These are phyloP conservation scores for Sylvilagus floridanus DNA, from an alignment of 2,797 vertebrate genomes.

Conservation along the genomic window DNA sequence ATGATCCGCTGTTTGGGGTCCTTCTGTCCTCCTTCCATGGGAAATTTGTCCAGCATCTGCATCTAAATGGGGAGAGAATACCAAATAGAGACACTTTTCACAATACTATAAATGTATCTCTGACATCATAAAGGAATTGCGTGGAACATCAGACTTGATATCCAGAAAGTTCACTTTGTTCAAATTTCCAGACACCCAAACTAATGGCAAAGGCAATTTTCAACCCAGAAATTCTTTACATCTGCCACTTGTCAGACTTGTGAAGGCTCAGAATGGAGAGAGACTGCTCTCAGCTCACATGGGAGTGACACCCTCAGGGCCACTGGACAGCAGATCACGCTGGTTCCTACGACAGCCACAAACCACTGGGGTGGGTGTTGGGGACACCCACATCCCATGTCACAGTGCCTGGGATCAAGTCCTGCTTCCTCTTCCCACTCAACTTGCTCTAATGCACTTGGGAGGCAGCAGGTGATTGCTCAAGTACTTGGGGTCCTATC, in stretches of 20 bases:
- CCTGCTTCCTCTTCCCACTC: too few relatives aligned
- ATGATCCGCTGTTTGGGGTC: conserved; percentile 99
- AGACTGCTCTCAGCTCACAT: neutral
- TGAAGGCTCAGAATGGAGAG: neutral
- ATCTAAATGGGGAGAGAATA: conserved; percentile 90
- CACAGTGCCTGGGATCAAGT: too few relatives aligned
- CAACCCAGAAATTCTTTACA: neutral
- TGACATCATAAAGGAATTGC: neutral
- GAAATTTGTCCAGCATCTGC: conserved; percentile 99
- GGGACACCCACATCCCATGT: too few relatives aligned
- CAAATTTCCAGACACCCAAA: neutral
- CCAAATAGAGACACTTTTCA: conserved; percentile 4
- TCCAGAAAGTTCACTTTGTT: neutral
- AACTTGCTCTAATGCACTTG: too few relatives aligned
- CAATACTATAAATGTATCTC: neutral
- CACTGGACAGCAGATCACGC: neutral
- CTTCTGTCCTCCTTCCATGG: conserved; percentile 99
- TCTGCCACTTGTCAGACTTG: too few relatives aligned
- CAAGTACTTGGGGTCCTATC: too few relatives aligned
- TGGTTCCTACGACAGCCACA: neutral
- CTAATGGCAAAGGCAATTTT: neutral
- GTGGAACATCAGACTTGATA: neutral
- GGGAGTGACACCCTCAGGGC: neutral
- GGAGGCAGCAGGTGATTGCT: too few relatives aligned
- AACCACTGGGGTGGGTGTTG: too few relatives aligned